A percentile compares a stretch with the other conserved stretches of the same genome.
phyloP scores from a whole-genome alignment of 2,888 invertebrate genomes.

The Linnaemya vulpina region DNA sequence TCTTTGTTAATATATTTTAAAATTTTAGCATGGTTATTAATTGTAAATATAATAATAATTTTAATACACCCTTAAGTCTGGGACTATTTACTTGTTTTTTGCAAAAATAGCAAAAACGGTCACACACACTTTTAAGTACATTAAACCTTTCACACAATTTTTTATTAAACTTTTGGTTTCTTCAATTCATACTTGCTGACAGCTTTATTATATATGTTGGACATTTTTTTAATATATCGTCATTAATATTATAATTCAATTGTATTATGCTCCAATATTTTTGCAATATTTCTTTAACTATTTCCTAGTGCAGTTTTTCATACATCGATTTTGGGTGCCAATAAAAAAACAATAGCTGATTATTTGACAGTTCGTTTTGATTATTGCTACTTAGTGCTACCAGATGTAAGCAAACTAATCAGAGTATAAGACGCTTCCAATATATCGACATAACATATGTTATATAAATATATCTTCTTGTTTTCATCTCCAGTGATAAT shows the following conservation, averaged over 20 bases:
- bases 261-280: conserved; percentile 9
- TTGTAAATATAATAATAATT: no score
- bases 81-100: conserved; percentile 40
- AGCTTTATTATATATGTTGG: neutral
- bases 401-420: conserved; percentile 4
- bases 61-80: neutral
- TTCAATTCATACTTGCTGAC: neutral
- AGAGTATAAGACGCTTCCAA: neutral
- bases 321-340: conserved; percentile 62
- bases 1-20: no score
- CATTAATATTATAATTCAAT: neutral
- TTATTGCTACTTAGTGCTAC: neutral
- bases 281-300: conserved; percentile 20
- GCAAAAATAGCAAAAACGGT: conserved; percentile 28
- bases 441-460: no score
- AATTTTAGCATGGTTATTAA: no score
- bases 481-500: no score
- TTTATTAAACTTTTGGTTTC: conserved; percentile 2
- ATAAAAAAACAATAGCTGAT: conserved; percentile 43
- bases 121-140: neutral
- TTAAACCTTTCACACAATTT: conserved; percentile 8
- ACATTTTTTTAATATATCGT: neutral
- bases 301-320: conserved; percentile 33
- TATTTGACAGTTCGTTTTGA: conserved; percentile 44
- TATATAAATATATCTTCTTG: no score